These are phyloP conservation scores for Drosophila gunungcola DNA, from an alignment of 1,140 invertebrate species.

Conservation along the genomic window DNA sequence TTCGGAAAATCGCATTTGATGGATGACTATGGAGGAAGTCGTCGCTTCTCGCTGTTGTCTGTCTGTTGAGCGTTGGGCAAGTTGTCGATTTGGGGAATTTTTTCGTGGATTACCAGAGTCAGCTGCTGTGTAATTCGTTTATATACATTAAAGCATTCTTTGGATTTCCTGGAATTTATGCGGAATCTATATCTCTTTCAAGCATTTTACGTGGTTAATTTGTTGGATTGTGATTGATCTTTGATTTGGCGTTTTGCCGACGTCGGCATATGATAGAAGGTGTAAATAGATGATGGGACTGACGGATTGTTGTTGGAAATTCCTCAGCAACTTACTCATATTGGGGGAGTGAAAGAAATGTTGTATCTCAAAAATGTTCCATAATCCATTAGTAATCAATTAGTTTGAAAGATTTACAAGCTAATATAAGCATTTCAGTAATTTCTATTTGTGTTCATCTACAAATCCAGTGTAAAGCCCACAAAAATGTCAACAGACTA, in stretches of 20 bases:
- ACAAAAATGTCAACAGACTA: constrained; percentile 56
- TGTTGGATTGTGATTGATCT: constrained; percentile 73
- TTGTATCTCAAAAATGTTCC: too few relatives aligned
- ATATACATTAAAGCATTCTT: constrained; percentile 57
- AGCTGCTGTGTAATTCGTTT: constrained; percentile 43
- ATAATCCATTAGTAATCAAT: constrained; percentile 4
- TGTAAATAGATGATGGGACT: constrained; percentile 37
- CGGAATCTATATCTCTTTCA: constrained; percentile 52
- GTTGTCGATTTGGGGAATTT: constrained; percentile 47
- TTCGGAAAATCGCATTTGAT: constrained; percentile 71
- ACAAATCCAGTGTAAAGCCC: constrained; percentile 41
- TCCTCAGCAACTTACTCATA: background rate
- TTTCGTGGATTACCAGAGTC: constrained; percentile 48
- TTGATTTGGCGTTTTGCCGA: constrained; percentile 61
- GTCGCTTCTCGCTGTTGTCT: constrained; percentile 22
- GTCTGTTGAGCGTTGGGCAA: constrained; percentile 41
- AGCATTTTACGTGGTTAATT: constrained; percentile 9
- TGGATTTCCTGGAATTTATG: constrained; percentile 80
- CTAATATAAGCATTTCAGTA: constrained; percentile 15
- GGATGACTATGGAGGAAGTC: constrained; percentile 65
- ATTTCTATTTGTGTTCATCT: constrained; percentile 51
- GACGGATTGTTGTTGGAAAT: background rate
- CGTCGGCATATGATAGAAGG: constrained; percentile 36
- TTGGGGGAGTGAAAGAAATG: too few relatives aligned
- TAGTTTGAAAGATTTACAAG: constrained; percentile 13